Base-by-base conservation (phyloP, 1,140 invertebrate genomes). In the Acromyrmex echinatior region DNA sequence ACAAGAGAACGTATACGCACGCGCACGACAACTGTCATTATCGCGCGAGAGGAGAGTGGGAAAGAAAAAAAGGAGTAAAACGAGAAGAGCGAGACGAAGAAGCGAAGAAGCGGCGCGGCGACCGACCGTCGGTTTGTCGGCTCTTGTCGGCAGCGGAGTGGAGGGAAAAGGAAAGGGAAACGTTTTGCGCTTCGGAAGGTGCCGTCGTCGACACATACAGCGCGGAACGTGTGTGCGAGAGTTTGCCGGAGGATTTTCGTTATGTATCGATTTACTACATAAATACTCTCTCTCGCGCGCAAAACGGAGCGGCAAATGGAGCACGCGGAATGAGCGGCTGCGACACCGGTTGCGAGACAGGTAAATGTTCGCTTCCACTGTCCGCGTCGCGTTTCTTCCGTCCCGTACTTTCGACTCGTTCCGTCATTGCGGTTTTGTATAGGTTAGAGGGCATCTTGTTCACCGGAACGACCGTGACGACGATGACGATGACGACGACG, bases 221-320 rank as follows among this genome's bases (percentile, higher is more conserved):
- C 21, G 18, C n/a, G 21, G 14, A 14, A 76, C 87, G 87, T 88
- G 90, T 82, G 91, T 86, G 88, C 90, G 87, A 86, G 84, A 63
- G 81, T 66, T 25, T 80, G 70, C 90, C 86, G 49, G 68, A 86
- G 84, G 60, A 87, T 82, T 81, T 92, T 91, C 70, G 71, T 92
- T 90, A 92, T 92, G 84, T 91, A 91, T 92, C 84, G 70, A 92
- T 88, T 91, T 74, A 79, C 77, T 90, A 91, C 80, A 86, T 91
- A 90, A 91, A 89, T 90, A 62, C 82, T 85, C 56, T 82, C 1
- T 28, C 70, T 76, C 56, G 79, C 79, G 66, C 66, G 39, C 39
- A 49, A 63, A 68, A 68, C n/a, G 16, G 25, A 84, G 71, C 74
- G 66, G 86, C 92, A 87, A 88, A 92, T 90, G 88, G 89, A 90